Percentiles rank a stretch among this genome's conserved stretches.
Evolutionary conservation across 2,888 invertebrate genomes (phyloP).

Genomic region (Emmelina monodactyla): DNA sequence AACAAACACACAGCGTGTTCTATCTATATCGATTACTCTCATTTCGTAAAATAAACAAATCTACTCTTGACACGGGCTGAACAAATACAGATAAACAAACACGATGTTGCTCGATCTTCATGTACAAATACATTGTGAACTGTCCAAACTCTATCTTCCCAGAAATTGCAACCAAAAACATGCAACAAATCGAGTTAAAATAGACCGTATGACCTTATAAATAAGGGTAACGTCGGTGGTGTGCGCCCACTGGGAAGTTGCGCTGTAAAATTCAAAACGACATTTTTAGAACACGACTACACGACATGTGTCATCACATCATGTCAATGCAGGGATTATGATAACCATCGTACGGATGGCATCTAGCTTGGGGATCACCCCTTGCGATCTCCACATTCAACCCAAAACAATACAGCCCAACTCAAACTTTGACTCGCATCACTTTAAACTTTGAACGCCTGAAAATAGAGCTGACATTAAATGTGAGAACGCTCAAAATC

Average conservation of each 20-base stretch:
- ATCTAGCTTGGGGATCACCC: constrained; percentile 61
- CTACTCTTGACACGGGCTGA: constrained; percentile 33
- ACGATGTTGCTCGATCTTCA: constrained; percentile 32
- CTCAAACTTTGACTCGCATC: constrained; percentile 12
- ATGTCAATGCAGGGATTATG: constrained; percentile 66
- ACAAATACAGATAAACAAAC: constrained; percentile 38
- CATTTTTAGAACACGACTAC: constrained; percentile 53
- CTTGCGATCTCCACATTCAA: constrained; percentile 46
- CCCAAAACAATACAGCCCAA: constrained; percentile 28
- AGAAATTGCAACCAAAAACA: constrained; percentile 21
- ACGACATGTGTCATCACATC: constrained; percentile 67
- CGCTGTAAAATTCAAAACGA: constrained; percentile 36
- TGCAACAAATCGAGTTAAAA: constrained; percentile 8
- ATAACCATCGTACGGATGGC: constrained; percentile 63
- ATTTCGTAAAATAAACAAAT: constrained; percentile 26
- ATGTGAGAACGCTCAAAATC: constrained; percentile 16
- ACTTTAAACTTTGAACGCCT: constrained; percentile 18
- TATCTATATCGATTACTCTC: constrained; percentile 22
- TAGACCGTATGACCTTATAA: constrained; percentile 20
- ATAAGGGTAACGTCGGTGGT: constrained; percentile 23
- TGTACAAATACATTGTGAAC: constrained; percentile 56
- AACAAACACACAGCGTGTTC: constrained; percentile 21
- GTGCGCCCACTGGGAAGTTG: constrained; percentile 16
- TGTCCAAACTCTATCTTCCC: constrained; percentile 42
- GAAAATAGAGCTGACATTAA: constrained; percentile 18